Evolutionary conservation across 2,888 invertebrate species (phyloP).

Genomic region (Stictocephala bisonia): DNA sequence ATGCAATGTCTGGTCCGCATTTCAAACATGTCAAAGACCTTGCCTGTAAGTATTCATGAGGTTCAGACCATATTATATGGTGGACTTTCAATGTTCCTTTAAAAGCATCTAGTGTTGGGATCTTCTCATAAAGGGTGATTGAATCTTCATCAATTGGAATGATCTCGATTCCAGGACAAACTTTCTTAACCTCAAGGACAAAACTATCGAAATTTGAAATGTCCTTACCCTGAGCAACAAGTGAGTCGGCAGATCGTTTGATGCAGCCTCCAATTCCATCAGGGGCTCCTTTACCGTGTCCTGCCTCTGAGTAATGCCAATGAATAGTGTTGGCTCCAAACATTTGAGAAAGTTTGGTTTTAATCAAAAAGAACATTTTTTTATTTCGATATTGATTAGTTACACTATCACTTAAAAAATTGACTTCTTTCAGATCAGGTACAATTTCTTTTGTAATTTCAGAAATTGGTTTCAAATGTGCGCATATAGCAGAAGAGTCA

Average conservation of each 20-base stretch:
- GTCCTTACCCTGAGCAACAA: conserved; percentile 47
- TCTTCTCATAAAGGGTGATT: conserved; percentile 19
- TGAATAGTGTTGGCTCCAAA: conserved; percentile 52
- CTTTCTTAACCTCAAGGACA: neutral
- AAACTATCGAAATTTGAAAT: conserved; percentile 26
- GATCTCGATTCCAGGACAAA: conserved; percentile 27
- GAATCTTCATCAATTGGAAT: conserved; percentile 32
- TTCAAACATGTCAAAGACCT: conserved; percentile 15
- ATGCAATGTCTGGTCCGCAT: conserved; percentile 5
- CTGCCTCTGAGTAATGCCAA: conserved; percentile 61
- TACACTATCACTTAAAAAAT: conserved; percentile 63
- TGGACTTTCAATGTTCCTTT: conserved; percentile 47
- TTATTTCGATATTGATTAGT: conserved; percentile 62
- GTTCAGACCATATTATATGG: conserved; percentile 23
- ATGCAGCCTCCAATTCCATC: conserved; percentile 61
- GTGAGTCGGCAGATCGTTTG: conserved; percentile 59
- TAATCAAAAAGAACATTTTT: conserved; percentile 62
- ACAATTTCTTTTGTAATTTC: conserved; percentile 40
- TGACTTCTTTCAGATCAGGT: conserved; percentile 54
- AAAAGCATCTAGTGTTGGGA: conserved; percentile 36
- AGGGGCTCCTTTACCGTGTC: conserved; percentile 62
- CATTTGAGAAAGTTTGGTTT: conserved; percentile 49
- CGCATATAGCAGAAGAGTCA: conserved; percentile 63
- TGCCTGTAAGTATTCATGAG: conserved; percentile 11
- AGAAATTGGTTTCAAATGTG: conserved; percentile 61